Evolutionary conservation across 1,140 invertebrate species (phyloP), one percentile per base, ranked within the genome.

Genomic region (Xylocopa sonorina): DNA sequence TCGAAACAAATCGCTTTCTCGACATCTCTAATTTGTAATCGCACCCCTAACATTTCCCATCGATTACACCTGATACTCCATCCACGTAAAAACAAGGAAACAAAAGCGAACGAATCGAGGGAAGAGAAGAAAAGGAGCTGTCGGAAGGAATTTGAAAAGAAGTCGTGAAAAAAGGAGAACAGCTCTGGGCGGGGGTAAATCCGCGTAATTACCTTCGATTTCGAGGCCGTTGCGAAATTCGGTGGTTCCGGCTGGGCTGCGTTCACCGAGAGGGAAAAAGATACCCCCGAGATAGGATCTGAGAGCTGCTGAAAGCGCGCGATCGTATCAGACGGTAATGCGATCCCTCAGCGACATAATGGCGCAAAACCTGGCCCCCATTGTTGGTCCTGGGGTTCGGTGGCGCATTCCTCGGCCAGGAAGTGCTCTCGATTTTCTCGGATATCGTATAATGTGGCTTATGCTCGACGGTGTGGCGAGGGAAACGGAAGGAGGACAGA

Each of bases 361-460:
- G 84, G 83, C 55, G 84, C 84, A 85, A 86, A 83, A 86, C 77
- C 85, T 74, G 71, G 77, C 46, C 77, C 85, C 81, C 77, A 86
- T 86, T 86, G 85, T 86, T 86, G 81, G 81, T 73, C 51, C 50
- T 41, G 48, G 77, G 83, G 69, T 48, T 51, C 63, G 43, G 32
- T 38, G 38, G 62, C 77, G 75, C 80, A 82, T 86, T 82, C 71
- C 80, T 73, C 67, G 67, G 76, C 73, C 84, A 86, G 84, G 85
- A 86, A 85, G 81, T 86, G 77, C 83, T 80, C 84, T 71, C 80
- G 84, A 84, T 86, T 85, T 85, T 85, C 83, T 86, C 72, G 80
- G 80, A 78, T 85, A 75, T 86, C 84, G 80, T 77, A 86, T 86
- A 86, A 86, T 85, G 80, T 86, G 83, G 84, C 83, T 85, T 85